Base-by-base conservation (phyloP, 2,888 invertebrate genomes). In the Drosophila buzzatii region DNA sequence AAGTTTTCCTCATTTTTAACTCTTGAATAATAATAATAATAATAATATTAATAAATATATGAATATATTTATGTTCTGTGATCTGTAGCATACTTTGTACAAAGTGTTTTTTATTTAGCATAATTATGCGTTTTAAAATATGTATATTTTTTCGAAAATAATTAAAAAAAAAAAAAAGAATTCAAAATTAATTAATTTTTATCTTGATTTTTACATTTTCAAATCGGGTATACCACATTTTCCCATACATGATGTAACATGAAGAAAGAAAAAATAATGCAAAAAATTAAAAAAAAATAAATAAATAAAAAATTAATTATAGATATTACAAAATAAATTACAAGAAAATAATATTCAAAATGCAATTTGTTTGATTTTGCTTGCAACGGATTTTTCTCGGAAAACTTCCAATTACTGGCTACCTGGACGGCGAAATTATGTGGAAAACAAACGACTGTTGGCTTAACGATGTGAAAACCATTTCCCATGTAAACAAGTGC, bases 81-180 rank as follows among this genome's bases (percentile, higher is more conserved):
- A 92, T 93, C 92, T 91, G 92, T 92, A 92, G 92, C 90, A 92
- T 92, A 92, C 91, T 92, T 92, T 92, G 92, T 92, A 92, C 91
- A 92, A 92, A 92, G 90, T 92, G 92, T 90, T 83, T 90, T 90
- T 76, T 82, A 72, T 79, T 82, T 84, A 92, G 90, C 91, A 90
- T 89, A 91, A 90, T 89, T 88, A 86, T 85, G 82, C 89, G 81
- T 68, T 82, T 80, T 81, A n/a, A 39, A 39, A 27, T 53, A 77
- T 70, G 76, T 79, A 39, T 39, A 3, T 39, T 39, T 39, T 39
- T 80, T 80, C 70, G 27, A 42, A 64, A 66, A 52, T 37, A 56
- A 58, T 62, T 45, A 14, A 20, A 47, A 41, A 27, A 52, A 60
- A 51, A 9, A 51, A 31, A 39, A 58, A 73, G 66, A 47, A 23